Conservation (phyloP, 2,113 vertebrate genomes). For the Myxocyprinus asiaticus region DNA sequence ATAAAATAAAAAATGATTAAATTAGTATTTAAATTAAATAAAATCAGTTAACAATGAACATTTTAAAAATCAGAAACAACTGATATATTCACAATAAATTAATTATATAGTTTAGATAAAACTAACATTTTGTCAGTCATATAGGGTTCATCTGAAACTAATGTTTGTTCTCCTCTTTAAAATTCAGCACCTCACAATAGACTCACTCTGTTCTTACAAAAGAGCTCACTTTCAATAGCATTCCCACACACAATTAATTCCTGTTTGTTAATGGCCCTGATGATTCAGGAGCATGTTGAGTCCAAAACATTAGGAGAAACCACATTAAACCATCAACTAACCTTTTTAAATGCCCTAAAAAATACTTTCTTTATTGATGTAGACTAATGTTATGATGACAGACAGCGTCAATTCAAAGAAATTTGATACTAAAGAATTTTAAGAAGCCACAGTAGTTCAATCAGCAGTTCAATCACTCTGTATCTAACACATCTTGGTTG, state of each 20-base stretch:
- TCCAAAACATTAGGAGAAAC: background rate
- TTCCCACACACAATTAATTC: constrained; percentile 28
- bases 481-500: background rate
- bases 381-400: background rate
- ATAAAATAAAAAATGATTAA: no score
- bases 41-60: no score
- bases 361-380: background rate
- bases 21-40: no score
- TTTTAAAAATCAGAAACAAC: no score
- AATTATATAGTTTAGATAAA: no score
- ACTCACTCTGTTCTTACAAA: background rate
- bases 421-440: background rate
- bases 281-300: constrained; percentile 1
- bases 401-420: background rate
- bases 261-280: constrained; percentile 24
- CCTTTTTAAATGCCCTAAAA: background rate
- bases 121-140: no score
- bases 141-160: background rate
- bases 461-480: no score
- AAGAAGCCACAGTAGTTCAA: no score
- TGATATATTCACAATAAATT: no score
- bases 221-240: constrained; percentile 18
- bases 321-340: no score
- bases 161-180: constrained; percentile 25
- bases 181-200: constrained; percentile 1